Conservation (phyloP, 2,888 invertebrate species). For the Melangyna quadrimaculata region DNA sequence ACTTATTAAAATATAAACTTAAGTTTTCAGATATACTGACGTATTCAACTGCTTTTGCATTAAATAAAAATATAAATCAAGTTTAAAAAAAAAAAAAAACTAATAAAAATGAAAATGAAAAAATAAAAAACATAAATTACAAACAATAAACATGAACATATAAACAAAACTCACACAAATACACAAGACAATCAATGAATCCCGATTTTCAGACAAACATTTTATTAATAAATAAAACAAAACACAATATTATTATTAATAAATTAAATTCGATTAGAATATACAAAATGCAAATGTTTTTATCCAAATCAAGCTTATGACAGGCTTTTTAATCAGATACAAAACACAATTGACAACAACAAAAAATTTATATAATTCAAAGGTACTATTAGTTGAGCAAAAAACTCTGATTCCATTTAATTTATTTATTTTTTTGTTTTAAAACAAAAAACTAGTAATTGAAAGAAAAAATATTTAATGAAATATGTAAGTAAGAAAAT, state of each 20-base stretch:
- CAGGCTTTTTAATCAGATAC: constrained; percentile 47
- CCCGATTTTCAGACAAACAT: constrained; percentile 52
- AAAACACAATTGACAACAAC: constrained; percentile 44
- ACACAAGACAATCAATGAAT: constrained; percentile 71
- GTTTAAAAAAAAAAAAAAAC: constrained; percentile 23
- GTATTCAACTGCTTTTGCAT: constrained; percentile 68
- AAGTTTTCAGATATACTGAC: constrained; percentile 43
- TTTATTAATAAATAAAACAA: constrained; percentile 27
- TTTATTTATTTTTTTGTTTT: constrained; percentile 15
- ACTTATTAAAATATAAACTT: constrained; percentile 36
- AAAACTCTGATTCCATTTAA: constrained; percentile 25
- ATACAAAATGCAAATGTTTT: neutral
- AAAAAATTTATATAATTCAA: neutral
- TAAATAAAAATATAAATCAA: constrained; percentile 53
- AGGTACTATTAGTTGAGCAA: constrained; percentile 67
- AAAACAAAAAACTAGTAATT: constrained; percentile 1
- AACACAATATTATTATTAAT: constrained; percentile 26
- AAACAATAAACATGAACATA: constrained; percentile 49
- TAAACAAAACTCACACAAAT: constrained; percentile 67
- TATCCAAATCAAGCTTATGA: constrained; percentile 52
- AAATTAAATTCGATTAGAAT: constrained; percentile 30
- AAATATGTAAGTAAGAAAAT: constrained; percentile 56
- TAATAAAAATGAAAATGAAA: neutral
- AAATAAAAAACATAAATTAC: constrained; percentile 2
- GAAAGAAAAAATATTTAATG: constrained; percentile 13